Evolutionary conservation across 1,140 invertebrate species (phyloP).

Genomic region (Drosophila orosa): DNA sequence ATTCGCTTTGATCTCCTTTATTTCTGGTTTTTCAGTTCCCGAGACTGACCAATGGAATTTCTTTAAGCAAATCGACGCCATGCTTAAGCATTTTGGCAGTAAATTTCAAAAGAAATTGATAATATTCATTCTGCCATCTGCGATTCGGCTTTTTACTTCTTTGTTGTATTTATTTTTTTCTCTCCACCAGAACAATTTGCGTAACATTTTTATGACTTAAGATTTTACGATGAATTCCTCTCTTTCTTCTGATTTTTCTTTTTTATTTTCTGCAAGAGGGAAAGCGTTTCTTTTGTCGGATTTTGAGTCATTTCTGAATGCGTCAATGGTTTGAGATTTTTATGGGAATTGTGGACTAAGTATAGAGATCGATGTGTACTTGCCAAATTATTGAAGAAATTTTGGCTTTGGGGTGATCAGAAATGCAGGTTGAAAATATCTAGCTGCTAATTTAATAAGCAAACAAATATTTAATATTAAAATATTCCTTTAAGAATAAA

Average conservation of each 20-base stretch:
- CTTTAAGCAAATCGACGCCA: slow-evolving; percentile 82
- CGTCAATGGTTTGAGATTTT: slow-evolving; percentile 21
- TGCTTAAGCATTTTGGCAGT: slow-evolving; percentile 82
- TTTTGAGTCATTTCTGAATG: slow-evolving; percentile 39
- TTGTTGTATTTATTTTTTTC: slow-evolving; percentile 25
- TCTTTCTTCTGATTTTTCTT: not conserved
- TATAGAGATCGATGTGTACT: not conserved
- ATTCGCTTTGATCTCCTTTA: slow-evolving; percentile 70
- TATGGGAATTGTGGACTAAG: not conserved
- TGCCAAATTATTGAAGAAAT: not conserved
- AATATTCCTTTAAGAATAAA: too few relatives aligned
- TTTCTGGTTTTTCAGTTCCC: slow-evolving; percentile 63
- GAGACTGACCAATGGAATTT: slow-evolving; percentile 62
- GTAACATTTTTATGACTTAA: slow-evolving; percentile 66
- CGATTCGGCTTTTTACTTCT: slow-evolving; percentile 15
- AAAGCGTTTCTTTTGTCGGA: not conserved
- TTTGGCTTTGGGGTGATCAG: too few relatives aligned
- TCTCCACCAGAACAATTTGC: slow-evolving; percentile 58
- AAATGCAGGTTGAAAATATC: too few relatives aligned
- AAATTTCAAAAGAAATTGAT: slow-evolving; percentile 83
- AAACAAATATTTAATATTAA: too few relatives aligned
- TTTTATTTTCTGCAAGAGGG: slow-evolving; percentile 3
- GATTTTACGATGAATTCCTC: slow-evolving; percentile 68
- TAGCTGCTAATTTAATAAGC: too few relatives aligned
- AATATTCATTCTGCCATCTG: slow-evolving; percentile 64